Evolutionary conservation across 1,140 invertebrate species (phyloP), one percentile per base, ranked within the genome.

Genomic region (Zeugodacus cucurbitae): DNA sequence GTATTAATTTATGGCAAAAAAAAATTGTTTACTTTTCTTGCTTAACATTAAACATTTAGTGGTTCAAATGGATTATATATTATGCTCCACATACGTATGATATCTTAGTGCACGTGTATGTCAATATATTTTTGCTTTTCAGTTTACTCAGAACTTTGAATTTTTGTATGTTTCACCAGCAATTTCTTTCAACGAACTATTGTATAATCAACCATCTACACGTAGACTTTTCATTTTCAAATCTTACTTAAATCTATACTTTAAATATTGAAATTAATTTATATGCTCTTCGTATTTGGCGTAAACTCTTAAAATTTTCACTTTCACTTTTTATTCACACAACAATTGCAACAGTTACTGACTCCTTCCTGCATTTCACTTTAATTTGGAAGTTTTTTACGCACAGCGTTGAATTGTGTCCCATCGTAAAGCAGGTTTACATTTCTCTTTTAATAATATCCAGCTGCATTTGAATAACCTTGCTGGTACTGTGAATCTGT

Each of bases 401-500:
- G 91, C 91, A 88, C 91, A 92, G 91, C 91, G 91, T 92, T 92
- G 11, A 58, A 41, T 85, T 88, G 58, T 87, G 62, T 87, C 41
- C 58, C 78, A 64, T 86, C 41, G 41, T 32, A 64, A 48, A 32
- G n/a, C 41, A 26, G 34, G 4, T 67, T 8, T 37, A 58, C 29
- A 32, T 59, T 78, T 37, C 57, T 54, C 6, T 88, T 89, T 88
- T 93, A 93, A 90, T 93, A 93, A 90, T 93, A 93, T 74, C 91
- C 92, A 87, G 92, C 91, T 89, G 92, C 91, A 89, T 93, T 93
- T 37, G 92, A 91, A 89, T 93, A 93, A 88, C 90, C 90, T 87
- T 93, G 92, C 58, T 92, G 91, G 89, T 93, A 93, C 88, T 93
- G 92, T 64, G 92, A 91, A 91, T 93, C 92, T 93, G 90, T 88